Percentiles rank a stretch among this genome's conserved stretches.
phyloP scores from a whole-genome alignment of 2,113 vertebrate species.

The Heterocephalus glaber region DNA sequence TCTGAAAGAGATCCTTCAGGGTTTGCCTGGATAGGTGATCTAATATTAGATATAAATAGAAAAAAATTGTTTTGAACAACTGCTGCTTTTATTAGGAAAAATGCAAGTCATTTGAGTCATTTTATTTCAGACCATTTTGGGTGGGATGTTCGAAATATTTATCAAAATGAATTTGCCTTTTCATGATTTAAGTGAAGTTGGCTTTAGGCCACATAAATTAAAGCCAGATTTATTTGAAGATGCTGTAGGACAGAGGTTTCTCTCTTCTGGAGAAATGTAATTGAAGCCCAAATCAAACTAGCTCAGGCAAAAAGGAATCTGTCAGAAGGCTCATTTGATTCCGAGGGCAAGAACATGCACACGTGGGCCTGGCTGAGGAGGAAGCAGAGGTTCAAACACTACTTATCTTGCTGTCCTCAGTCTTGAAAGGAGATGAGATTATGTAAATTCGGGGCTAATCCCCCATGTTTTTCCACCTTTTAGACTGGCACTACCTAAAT shows the following conservation, averaged over 20 bases:
- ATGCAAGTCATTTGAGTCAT: neutral
- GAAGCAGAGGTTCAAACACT: neutral
- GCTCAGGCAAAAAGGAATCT: neutral
- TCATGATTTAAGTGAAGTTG: neutral
- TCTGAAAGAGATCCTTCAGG: neutral
- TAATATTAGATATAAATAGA: neutral
- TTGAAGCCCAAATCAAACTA: neutral
- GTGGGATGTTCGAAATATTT: slow-evolving; percentile 13
- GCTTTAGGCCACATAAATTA: slow-evolving; percentile 17
- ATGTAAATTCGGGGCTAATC: neutral
- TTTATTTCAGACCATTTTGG: slow-evolving; percentile 38
- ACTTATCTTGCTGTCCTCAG: neutral
- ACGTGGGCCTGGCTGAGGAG: neutral
- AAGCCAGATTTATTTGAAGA: slow-evolving; percentile 35
- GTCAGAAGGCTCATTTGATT: neutral
- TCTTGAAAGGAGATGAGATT: neutral
- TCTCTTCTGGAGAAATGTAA: slow-evolving; percentile 4
- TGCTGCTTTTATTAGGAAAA: slow-evolving; percentile 54
- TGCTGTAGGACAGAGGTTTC: neutral
- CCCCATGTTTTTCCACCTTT: neutral
- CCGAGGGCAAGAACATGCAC: neutral
- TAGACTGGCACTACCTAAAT: neutral
- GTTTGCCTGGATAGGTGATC: neutral
- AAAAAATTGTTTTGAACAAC: slow-evolving; percentile 20
- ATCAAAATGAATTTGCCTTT: slow-evolving; percentile 33